These are phyloP conservation scores for Chondrosia reniformis DNA, from an alignment of 37 sponge, comb jelly and placozoan species.

Conservation along the genomic window DNA sequence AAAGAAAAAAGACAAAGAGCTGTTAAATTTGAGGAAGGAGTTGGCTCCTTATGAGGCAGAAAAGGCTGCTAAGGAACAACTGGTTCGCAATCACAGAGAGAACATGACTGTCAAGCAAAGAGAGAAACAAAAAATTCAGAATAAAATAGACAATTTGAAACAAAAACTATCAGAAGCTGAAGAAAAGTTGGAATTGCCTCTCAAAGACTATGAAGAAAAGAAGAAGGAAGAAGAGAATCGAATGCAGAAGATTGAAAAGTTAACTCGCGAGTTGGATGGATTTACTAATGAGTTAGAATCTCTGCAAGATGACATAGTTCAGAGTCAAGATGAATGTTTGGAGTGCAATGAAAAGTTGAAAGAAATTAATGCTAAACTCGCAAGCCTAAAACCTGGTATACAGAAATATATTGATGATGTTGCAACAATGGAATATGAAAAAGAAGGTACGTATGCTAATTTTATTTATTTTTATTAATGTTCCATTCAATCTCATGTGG, in stretches of 20 bases:
- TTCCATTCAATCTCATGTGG: no score
- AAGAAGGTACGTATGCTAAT: not conserved
- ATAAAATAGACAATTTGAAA: conserved; percentile 20
- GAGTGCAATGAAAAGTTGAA: not conserved
- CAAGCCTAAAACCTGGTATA: not conserved
- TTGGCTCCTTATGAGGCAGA: conserved; percentile 38
- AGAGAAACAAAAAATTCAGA: not conserved
- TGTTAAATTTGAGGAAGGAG: conserved; percentile 27
- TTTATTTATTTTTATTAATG: no score
- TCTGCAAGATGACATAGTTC: conserved; percentile 24
- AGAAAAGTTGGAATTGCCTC: conserved; percentile 54
- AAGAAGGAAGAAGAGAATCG: conserved; percentile 52
- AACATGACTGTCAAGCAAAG: conserved; percentile 7
- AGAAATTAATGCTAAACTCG: conserved; percentile 18
- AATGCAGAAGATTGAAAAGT: conserved; percentile 22
- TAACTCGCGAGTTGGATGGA: conserved; percentile 52
- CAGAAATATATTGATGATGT: not conserved
- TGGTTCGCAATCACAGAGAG: not conserved
- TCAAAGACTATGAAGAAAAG: conserved; percentile 58
- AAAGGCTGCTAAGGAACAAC: conserved; percentile 33
- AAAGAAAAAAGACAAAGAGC: conserved; percentile 30
- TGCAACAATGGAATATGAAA: not conserved
- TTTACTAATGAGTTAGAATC: conserved; percentile 32
- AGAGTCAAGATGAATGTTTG: not conserved
- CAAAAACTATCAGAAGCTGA: conserved; percentile 16